A percentile compares a stretch with the other conserved stretches of the same genome.
phyloP scores from a whole-genome alignment of 2,113 vertebrate species.

The Ammodytes dubius region DNA sequence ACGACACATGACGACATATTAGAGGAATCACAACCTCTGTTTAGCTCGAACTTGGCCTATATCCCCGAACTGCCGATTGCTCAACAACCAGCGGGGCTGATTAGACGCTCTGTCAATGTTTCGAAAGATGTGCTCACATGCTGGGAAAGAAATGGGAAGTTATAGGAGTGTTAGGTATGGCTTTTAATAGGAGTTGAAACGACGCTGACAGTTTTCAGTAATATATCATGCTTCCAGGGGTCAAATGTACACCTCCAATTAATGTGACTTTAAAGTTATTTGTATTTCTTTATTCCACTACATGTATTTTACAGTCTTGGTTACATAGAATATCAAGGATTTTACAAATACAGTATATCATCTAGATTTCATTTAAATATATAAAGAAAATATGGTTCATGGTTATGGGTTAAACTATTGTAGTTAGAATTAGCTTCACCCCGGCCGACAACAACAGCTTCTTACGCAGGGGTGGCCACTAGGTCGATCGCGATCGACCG shows the following conservation, averaged over 20 bases:
- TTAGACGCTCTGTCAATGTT: conserved; percentile 44
- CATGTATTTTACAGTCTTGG: neutral
- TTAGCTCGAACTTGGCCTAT: conserved; percentile 15
- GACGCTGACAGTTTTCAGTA: neutral
- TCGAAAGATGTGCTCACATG: conserved; percentile 51
- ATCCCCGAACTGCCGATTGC: conserved; percentile 30
- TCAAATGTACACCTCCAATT: neutral
- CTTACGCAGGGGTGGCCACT: too few species aligned
- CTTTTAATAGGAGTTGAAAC: conserved; percentile 27
- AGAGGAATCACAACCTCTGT: conserved; percentile 19
- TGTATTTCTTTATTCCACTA: neutral
- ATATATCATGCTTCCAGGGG: neutral
- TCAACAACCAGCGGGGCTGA: conserved; percentile 41
- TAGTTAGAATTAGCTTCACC: neutral
- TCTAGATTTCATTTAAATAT: neutral
- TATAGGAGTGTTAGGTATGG: conserved; percentile 17
- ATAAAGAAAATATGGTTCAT: neutral
- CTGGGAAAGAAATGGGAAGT: conserved; percentile 53
- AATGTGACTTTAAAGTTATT: neutral
- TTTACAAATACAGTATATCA: neutral
- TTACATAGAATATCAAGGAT: neutral
- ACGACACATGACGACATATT: conserved; percentile 33
- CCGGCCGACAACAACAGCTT: neutral
- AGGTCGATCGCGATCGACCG: too few species aligned
- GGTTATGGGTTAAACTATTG: neutral